Conservation (phyloP, 2,113 vertebrate species). For the Lophura nycthemera region DNA sequence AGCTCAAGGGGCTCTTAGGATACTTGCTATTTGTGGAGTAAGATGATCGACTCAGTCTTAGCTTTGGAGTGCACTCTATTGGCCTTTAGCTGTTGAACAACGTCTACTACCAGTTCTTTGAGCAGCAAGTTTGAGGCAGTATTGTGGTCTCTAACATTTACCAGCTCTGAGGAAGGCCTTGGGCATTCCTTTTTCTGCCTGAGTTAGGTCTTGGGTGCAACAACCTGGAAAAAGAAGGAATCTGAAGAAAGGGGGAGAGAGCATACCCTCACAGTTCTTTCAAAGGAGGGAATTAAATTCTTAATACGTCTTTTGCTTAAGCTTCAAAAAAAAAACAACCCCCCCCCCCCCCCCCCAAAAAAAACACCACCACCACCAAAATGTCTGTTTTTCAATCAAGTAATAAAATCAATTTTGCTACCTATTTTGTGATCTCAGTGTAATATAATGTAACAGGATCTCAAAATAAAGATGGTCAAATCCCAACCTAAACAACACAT, state of each 20-base stretch:
- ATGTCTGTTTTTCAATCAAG: background rate
- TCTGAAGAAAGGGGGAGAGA: background rate
- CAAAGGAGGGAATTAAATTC: background rate
- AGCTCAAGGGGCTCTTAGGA: background rate
- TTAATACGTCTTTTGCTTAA: background rate
- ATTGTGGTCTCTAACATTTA: background rate
- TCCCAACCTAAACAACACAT: background rate
- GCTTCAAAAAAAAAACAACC: background rate
- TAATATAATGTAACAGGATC: background rate
- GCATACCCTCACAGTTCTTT: background rate
- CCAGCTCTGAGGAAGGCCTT: background rate
- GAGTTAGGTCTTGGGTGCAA: background rate
- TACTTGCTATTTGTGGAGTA: background rate
- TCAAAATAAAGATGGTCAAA: background rate
- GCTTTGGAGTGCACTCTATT: background rate
- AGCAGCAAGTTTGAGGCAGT: background rate
- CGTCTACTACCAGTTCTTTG: background rate
- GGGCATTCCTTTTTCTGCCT: background rate
- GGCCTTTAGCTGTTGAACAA: background rate
- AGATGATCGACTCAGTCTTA: background rate
- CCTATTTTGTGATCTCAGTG: background rate
- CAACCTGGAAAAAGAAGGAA: background rate
- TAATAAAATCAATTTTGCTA: background rate
- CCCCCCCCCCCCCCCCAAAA: too few species aligned
- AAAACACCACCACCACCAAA: too few species aligned